A percentile compares a stretch with the other conserved stretches of the same genome.
Evolutionary conservation across 2,113 vertebrate genomes (phyloP).

Genomic region (Tapirus terrestris): DNA sequence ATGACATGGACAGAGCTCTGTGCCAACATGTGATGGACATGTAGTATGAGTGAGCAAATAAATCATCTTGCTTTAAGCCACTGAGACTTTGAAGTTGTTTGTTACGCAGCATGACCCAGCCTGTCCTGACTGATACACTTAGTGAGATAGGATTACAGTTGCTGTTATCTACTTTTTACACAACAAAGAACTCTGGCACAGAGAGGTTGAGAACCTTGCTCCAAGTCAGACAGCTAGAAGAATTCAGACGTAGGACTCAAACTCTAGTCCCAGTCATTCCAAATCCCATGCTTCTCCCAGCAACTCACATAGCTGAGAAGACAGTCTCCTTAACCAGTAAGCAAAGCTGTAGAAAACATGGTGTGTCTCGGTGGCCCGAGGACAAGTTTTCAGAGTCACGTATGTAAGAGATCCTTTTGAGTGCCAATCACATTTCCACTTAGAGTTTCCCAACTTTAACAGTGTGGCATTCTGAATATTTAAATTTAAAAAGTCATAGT

Average conservation of each 20-base stretch:
- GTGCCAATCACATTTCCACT: constrained; percentile 32
- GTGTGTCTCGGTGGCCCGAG: not conserved
- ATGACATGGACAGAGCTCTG: not conserved
- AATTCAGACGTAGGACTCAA: not conserved
- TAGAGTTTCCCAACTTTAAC: constrained; percentile 44
- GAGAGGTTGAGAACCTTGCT: not conserved
- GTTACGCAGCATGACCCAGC: not conserved
- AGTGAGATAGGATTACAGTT: not conserved
- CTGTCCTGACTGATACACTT: constrained; percentile 4
- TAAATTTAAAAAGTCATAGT: not conserved
- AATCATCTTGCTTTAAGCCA: not conserved
- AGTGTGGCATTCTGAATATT: constrained; percentile 56
- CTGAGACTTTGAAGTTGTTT: not conserved
- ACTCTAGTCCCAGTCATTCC: not conserved
- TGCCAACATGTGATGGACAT: not conserved
- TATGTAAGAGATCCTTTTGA: not conserved
- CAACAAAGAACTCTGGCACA: not conserved
- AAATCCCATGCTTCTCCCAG: not conserved
- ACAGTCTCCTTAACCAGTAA: not conserved
- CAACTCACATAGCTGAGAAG: not conserved
- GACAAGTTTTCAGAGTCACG: not conserved
- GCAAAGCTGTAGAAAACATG: not conserved
- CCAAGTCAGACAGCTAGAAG: not conserved
- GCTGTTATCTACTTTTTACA: not conserved
- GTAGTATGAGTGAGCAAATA: not conserved